Base-by-base conservation (phyloP, 2,888 invertebrate species). In the Elegia similella region DNA sequence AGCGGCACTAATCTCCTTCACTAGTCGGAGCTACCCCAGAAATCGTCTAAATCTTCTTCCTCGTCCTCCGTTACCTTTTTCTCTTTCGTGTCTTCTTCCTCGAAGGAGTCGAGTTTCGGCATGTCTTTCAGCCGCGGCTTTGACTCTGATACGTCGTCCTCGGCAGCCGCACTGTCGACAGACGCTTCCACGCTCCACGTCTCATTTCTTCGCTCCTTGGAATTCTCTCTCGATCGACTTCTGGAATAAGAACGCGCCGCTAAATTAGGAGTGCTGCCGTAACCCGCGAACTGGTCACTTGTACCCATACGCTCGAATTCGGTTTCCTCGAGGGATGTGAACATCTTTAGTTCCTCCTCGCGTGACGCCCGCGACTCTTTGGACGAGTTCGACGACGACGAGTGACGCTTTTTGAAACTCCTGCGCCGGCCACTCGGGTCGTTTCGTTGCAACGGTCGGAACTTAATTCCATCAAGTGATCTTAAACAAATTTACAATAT, bases 401-500 rank as follows among this genome's bases (percentile, higher is more conserved):
- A 93, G 61, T 92, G 88, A 42, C 93, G 92, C 68, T 93, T 93
- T 76, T 92, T 93, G 75, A 93, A 94, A 70, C 93, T 93, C 60
- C 93, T 87, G 61, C 94, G 85, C 43, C 94, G 83, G 62, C 93
- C 93, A 64, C 93, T 93, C 65, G 93, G 93, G 82, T 94, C 94
- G 76, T 90, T 93, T 63, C 94, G 92, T 76, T 93, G 88, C 69
- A 94, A 76, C 57, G 94, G 93, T 63, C 93, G 92, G 72, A 82
- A 92, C 80, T 93, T 94, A 72, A 94, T 92, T 68, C 94, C 95
- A 80, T 95, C 95, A 75, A 95, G 89, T 69, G 93, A 94, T 82
- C 92, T 92, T 91, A 86, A 92, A 92, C 88, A 88, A 92, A 89
- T 78, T 74, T 72, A 79, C 70, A 75, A 75, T 67, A 86, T 67